Conservation (phyloP, 1,140 invertebrate species). For the Saccostrea echinata region DNA sequence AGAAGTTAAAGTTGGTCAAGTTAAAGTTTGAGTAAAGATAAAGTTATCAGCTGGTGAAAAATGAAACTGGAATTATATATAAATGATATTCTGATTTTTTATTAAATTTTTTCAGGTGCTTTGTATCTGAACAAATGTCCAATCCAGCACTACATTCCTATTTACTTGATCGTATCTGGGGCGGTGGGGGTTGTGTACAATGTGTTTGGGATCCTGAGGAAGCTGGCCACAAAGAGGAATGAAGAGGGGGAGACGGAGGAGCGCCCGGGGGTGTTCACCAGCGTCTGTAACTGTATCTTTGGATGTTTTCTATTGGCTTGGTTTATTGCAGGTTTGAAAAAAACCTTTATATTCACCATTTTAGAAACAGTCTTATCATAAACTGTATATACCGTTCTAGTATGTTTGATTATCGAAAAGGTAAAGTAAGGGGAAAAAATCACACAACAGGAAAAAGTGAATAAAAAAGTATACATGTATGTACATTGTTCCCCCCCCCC, state of each 20-base stretch:
- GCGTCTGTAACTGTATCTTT: constrained; percentile 82
- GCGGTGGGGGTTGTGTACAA: constrained; percentile 86
- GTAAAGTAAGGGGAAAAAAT: no score
- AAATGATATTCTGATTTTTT: no score
- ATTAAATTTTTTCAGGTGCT: constrained; percentile 83
- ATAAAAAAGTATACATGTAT: no score
- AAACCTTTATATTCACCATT: no score
- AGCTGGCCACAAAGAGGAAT: constrained; percentile 81
- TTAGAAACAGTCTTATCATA: no score
- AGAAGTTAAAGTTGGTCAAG: neutral
- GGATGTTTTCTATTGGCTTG: constrained; percentile 85
- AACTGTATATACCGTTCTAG: no score
- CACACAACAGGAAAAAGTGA: no score
- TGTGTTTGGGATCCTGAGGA: constrained; percentile 83
- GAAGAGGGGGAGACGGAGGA: constrained; percentile 78
- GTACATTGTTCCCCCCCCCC: no score
- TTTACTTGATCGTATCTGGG: constrained; percentile 91
- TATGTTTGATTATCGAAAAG: no score
- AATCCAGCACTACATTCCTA: constrained; percentile 87
- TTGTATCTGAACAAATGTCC: constrained; percentile 90
- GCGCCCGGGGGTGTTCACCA: constrained; percentile 71
- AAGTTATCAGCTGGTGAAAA: neutral
- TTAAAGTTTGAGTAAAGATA: neutral
- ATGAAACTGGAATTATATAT: no score
- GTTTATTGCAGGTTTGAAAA: constrained; percentile 58